phyloP scores from a whole-genome alignment of 2,113 vertebrate genomes.

The Atrichornis clamosus region DNA sequence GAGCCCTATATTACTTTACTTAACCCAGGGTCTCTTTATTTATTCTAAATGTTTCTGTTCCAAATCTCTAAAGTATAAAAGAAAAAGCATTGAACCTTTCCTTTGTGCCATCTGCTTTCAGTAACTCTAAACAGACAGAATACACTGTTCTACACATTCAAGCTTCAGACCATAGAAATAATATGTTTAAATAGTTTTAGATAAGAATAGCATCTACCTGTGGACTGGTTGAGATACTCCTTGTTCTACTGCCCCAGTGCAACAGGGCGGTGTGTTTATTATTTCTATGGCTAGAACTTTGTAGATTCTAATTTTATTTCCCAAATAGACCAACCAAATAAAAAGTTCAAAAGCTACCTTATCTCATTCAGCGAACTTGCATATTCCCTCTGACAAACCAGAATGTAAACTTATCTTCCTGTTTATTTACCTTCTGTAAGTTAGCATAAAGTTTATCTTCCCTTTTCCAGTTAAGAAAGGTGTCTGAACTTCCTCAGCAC shows the following conservation, averaged over 20 bases:
- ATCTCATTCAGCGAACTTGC: not conserved
- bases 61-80: not conserved
- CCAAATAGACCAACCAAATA: not conserved
- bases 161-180: not conserved
- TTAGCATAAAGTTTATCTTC: not conserved
- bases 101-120: not conserved
- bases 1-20: not conserved
- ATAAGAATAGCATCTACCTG: not conserved
- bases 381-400: not conserved
- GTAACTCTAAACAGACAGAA: not conserved
- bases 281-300: not conserved
- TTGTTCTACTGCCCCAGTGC: not conserved
- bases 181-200: not conserved
- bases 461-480: constrained; percentile 64
- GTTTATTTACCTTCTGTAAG: not conserved
- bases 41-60: not conserved
- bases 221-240: not conserved
- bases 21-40: not conserved
- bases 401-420: not conserved
- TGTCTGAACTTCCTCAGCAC: constrained; percentile 58
- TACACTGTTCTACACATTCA: not conserved
- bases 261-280: not conserved
- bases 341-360: not conserved
- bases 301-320: not conserved
- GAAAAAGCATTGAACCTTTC: not conserved